Base-by-base conservation (phyloP, 1,140 invertebrate genomes). In the Euwallacea similis region DNA sequence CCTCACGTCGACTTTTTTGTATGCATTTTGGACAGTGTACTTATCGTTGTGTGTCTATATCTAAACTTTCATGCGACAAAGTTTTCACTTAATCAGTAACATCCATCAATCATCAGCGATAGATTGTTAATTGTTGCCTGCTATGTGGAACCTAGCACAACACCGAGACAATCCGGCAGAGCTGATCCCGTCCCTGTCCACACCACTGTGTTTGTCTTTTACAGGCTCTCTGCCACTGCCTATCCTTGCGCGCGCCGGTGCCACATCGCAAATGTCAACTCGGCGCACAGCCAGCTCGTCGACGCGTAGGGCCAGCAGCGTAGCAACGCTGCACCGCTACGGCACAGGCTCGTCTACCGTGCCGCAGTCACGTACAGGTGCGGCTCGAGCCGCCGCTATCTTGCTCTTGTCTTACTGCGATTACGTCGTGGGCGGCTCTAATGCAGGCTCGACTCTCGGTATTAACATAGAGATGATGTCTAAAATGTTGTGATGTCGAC, bases 321-420 rank as follows among this genome's bases (percentile, higher is more conserved):
- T 67, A 8, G 85, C 85, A 75, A 82, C 79, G 62, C 76, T 78
- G 55, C 76, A 76, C 55, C 82, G 73, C 80, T 54, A 55, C n/a
- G 83, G 54, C 76, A 86, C 66, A 79, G 64, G 69, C 16, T 82
- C 62, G 74, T 86, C 89, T 46, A 78, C 88, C 60, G 88, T 90
- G 76, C 88, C 89, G 75, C 87, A 90, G 73, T 91, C 90, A 76
- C 87, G 91, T 84, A 90, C 91, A 93, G 91, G 91, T 91, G 91
- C 91, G 87, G 91, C 91, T 83, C 89, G 91, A 82, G 88, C 90
- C 84, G 91, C 91, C 82, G 91, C 91, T 89, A 92, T 93, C 89
- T 91, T 93, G 90, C 90, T 93, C 85, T 92, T 93, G 86, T 93
- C 91, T 85, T 92, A 90, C 85, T 91, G 73, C 71, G 70, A 71